These are phyloP conservation scores for Orthochromis indermauri DNA, from an alignment of 2,113 vertebrate species.

Conservation along the genomic window DNA sequence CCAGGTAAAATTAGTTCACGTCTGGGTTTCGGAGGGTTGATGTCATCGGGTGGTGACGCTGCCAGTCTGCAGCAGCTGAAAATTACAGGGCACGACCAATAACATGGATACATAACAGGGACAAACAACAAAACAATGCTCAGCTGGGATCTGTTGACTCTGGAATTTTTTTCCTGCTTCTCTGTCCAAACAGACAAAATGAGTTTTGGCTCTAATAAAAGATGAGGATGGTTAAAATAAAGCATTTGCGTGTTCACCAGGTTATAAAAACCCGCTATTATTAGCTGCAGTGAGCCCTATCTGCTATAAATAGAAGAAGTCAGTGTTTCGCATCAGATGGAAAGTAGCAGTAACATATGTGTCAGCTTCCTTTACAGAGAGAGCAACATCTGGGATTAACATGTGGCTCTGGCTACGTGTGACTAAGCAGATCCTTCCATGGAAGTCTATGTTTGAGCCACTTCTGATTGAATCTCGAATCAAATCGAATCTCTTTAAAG, in stretches of 20 bases:
- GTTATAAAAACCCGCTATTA: neutral
- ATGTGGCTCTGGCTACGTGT: neutral
- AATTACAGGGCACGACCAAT: slow-evolving; percentile 28
- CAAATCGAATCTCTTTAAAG: neutral
- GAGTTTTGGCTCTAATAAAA: neutral
- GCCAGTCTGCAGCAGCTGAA: slow-evolving; percentile 4
- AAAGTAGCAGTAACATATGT: neutral
- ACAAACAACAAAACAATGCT: slow-evolving; percentile 17
- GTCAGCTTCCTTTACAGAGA: neutral
- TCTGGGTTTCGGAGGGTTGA: slow-evolving; percentile 2
- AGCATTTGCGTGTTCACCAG: neutral
- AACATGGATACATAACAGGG: slow-evolving; percentile 4
- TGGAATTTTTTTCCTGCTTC: neutral
- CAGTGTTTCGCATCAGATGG: neutral
- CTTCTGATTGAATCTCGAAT: neutral
- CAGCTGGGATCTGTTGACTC: neutral
- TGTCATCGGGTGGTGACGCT: neutral
- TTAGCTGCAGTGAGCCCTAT: neutral
- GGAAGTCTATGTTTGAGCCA: neutral
- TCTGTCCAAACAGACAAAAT: neutral
- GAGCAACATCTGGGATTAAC: neutral
- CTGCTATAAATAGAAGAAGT: slow-evolving; percentile 4
- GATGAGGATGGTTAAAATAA: neutral
- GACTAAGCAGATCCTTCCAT: neutral
- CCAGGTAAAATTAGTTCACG: neutral